Evolutionary conservation across 1,140 invertebrate species (phyloP).

Genomic region (Heterodera schachtii): DNA sequence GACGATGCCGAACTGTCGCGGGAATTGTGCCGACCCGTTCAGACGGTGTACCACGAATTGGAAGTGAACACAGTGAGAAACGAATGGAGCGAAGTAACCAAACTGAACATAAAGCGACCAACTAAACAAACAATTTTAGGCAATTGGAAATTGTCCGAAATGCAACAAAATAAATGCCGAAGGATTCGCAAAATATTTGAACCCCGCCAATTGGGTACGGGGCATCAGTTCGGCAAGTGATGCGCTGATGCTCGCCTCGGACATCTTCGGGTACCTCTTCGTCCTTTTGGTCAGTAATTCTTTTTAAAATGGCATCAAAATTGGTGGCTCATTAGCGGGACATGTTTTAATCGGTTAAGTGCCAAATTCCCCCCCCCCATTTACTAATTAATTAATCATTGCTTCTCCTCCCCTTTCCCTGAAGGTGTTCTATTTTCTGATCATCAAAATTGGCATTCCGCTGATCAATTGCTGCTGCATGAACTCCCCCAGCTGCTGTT

Average conservation of each 20-base stretch:
- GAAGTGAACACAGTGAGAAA: conserved; percentile 46
- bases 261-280: conserved; percentile 44
- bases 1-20: conserved; percentile 35
- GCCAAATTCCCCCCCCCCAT: not conserved
- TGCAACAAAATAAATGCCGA: conserved; percentile 47
- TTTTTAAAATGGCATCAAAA: not conserved
- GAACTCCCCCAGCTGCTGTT: not conserved
- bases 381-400: not conserved
- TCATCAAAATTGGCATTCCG: conserved; percentile 50
- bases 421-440: conserved; percentile 41
- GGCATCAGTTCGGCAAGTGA: conserved; percentile 48
- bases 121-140: not conserved
- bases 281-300: conserved; percentile 35
- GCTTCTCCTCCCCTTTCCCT: not conserved
- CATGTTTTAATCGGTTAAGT: not conserved
- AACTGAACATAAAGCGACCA: not conserved
- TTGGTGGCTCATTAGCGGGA: not conserved
- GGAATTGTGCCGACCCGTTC: conserved; percentile 49
- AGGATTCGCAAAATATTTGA: conserved; percentile 53
- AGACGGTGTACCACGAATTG: conserved; percentile 46
- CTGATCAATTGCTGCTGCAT: conserved; percentile 44
- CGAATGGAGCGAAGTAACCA: conserved; percentile 38
- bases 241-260: conserved; percentile 46
- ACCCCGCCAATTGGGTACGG: conserved; percentile 51
- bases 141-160: conserved; percentile 39